Percentiles rank a stretch among this genome's conserved stretches.
These are phyloP conservation scores for Eumacrocentrus americanus DNA, from an alignment of 2,888 invertebrate species.

Conservation along the genomic window DNA sequence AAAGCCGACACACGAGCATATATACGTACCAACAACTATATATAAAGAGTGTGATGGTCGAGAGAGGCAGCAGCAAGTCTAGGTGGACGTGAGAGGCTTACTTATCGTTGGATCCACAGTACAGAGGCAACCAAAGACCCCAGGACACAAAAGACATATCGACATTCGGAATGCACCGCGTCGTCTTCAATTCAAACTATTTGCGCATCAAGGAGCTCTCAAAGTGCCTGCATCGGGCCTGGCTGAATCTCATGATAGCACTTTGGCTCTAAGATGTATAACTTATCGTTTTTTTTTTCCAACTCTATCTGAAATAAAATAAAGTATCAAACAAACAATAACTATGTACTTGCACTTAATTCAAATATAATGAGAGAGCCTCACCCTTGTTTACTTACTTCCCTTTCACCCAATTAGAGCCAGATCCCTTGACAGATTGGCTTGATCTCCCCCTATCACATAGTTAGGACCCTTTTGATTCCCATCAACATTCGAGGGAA, in stretches of 20 bases:
- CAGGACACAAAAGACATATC: conserved; percentile 15
- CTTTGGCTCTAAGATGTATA: too few relatives aligned
- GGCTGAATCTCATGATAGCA: too few relatives aligned
- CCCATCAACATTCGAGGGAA: background rate
- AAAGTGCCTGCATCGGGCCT: too few relatives aligned
- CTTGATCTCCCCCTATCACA: background rate
- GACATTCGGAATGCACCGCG: conserved; percentile 8
- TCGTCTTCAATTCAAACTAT: background rate
- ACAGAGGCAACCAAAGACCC: conserved; percentile 2
- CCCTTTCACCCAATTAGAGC: background rate
- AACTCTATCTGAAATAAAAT: too few relatives aligned
- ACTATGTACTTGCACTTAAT: too few relatives aligned
- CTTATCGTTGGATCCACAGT: conserved; percentile 6
- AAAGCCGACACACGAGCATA: conserved; percentile 6
- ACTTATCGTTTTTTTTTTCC: too few relatives aligned
- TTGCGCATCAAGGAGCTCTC: too few relatives aligned
- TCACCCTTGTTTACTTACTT: too few relatives aligned
- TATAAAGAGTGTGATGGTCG: background rate
- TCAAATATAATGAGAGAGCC: too few relatives aligned
- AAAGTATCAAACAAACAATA: too few relatives aligned
- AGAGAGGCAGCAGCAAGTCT: conserved; percentile 1
- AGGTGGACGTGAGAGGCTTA: conserved; percentile 7
- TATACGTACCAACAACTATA: background rate
- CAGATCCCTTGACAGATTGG: background rate
- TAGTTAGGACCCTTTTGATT: too few relatives aligned